Base-by-base conservation (phyloP, 1,140 invertebrate genomes). In the Heterodera carotae region DNA sequence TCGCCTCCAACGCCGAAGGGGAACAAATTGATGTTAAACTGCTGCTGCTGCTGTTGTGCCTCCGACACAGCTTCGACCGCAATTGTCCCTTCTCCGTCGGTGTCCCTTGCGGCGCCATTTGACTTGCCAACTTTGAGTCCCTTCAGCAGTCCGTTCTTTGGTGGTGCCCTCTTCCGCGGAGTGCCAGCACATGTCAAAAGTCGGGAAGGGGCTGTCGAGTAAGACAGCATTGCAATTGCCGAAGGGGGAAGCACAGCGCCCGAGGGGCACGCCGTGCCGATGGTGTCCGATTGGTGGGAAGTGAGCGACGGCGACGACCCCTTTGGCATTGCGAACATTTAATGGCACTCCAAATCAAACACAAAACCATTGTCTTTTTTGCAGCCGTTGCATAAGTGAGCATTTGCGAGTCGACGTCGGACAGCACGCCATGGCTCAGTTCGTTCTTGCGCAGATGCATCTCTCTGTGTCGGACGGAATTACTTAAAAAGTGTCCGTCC, bases 371-470 rank as follows among this genome's bases (percentile, higher is more conserved):
- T 56, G 53, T 48, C 69, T 82, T 84, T 71, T 86, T 86, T 15
- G 85, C 85, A 8, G 85, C 85, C 15, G 85, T 87, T 1, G 85
- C 85, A 77, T 86, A 86, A 18, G 85, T 86, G n/a, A 86, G 68
- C 34, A 85, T 73, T 29, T 81, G 75, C 31, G 86, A 84, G 76
- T 56, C 82, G 68, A 74, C 48, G 69, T 86, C 85, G 12, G n/a
- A 25, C 56, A 66, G 10, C 5, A 53, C 29, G 25, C 31, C 74
- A 2, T 69, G 48, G 43, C 33, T 43, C 77, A 72, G 18, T 76
- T 87, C 85, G 75, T 87, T 87, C 75, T 87, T 87, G 25, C 85
- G 56, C 43, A 81, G 60, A 79, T 87, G 85, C 85, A 87, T 87
- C 69, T 87, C 85, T 31, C 69, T 80, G 27, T 78, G 33, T n/a